phyloP scores from a whole-genome alignment of 2,113 vertebrate genomes.

The Cyanoramphus novaezelandiae region DNA sequence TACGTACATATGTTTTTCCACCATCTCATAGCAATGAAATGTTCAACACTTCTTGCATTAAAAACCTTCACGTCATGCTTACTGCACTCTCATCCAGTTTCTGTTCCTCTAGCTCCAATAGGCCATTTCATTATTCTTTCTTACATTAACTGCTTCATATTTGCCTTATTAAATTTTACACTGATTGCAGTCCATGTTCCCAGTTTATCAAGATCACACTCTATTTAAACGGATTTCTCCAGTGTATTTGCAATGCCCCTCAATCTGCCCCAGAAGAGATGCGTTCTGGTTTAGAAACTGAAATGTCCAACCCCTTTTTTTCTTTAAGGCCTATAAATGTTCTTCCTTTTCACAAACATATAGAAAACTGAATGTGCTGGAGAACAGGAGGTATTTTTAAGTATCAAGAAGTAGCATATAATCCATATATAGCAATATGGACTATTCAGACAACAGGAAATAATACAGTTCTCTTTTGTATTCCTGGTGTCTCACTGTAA shows the following conservation, averaged over 20 bases:
- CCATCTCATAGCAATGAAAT: not conserved
- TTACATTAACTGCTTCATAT: conserved; percentile 5
- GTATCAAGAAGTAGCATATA: not conserved
- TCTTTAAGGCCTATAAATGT: not conserved
- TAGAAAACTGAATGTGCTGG: not conserved
- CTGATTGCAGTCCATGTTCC: not conserved
- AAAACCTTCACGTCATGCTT: not conserved
- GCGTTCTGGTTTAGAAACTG: conserved; percentile 32
- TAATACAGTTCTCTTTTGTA: not conserved
- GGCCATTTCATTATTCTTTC: conserved; percentile 15
- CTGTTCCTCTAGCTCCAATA: not conserved
- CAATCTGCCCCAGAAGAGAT: conserved; percentile 29
- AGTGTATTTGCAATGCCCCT: conserved; percentile 6
- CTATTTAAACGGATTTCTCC: conserved; percentile 53
- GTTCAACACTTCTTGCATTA: not conserved
- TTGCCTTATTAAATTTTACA: conserved; percentile 51
- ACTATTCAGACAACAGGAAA: not conserved
- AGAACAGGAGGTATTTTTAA: not conserved
- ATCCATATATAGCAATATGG: not conserved
- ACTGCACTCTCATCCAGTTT: not conserved
- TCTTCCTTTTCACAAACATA: not conserved
- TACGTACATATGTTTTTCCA: not conserved
- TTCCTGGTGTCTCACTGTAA: not conserved
- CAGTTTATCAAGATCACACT: conserved; percentile 51
- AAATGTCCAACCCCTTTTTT: not conserved